Evolutionary conservation across 2,888 invertebrate genomes (phyloP).

Genomic region (Sinotaia quadrata): DNA sequence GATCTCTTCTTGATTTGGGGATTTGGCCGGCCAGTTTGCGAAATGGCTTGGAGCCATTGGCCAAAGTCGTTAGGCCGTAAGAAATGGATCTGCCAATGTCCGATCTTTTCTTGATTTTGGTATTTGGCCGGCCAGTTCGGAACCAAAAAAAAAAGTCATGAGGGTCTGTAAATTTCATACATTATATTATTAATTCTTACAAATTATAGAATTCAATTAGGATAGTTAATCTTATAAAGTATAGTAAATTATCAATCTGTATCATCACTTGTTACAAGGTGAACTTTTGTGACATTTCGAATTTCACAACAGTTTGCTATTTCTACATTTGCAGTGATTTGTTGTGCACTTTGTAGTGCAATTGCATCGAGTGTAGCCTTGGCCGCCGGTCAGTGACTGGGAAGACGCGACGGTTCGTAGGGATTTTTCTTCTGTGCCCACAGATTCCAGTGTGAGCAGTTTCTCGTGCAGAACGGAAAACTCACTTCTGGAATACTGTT

Average conservation of each 20-base stretch:
- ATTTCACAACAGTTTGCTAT: background rate
- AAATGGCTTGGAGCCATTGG: background rate
- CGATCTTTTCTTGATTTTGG: no score
- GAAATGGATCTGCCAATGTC: no score
- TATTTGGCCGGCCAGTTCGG: no score
- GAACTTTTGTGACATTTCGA: constrained; percentile 1
- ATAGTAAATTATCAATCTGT: no score
- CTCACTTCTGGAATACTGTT: background rate
- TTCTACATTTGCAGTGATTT: background rate
- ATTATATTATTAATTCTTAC: no score
- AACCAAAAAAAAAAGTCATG: no score
- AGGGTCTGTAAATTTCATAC: no score
- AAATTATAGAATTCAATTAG: no score
- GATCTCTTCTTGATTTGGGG: background rate
- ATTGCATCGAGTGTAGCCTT: background rate
- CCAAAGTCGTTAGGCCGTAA: no score
- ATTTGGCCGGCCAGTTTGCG: background rate
- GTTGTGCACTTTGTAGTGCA: no score
- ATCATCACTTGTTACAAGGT: background rate
- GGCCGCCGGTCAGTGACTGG: background rate
- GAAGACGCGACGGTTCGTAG: background rate
- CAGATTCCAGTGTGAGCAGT: background rate
- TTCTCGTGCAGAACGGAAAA: background rate
- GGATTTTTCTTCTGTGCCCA: background rate
- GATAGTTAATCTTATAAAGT: no score